phyloP scores from a whole-genome alignment of 1,140 invertebrate species.

The Anthonomus grandis region DNA sequence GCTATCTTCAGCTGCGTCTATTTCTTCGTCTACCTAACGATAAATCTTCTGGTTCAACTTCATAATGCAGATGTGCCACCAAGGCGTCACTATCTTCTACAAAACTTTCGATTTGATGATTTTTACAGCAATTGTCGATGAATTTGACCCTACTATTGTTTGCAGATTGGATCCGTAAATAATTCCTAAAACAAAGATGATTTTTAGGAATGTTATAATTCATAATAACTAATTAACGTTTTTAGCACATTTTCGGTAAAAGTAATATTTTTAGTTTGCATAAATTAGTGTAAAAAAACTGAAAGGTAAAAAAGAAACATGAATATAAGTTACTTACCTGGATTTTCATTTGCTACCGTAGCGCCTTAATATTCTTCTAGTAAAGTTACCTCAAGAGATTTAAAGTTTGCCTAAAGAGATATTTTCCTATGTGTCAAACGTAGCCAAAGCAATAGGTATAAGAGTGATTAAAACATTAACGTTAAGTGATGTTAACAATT shows the following conservation, averaged over 20 bases:
- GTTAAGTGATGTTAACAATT: no score
- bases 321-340: constrained; percentile 8
- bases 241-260: background rate
- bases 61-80: constrained; percentile 3
- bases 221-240: background rate
- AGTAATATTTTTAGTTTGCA: constrained; percentile 3
- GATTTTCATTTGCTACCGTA: no score
- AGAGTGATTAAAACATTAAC: no score
- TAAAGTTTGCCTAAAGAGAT: no score
- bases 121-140: constrained; percentile 3
- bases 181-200: constrained; percentile 5
- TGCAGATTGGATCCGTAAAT: constrained; percentile 14
- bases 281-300: background rate
- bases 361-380: no score
- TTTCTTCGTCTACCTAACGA: background rate
- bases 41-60: no score
- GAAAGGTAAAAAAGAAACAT: background rate
- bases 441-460: no score
- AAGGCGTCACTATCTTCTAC: constrained; percentile 19
- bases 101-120: constrained; percentile 10
- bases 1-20: constrained; percentile 12
- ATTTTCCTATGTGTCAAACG: no score
- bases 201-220: constrained; percentile 7
- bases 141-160: constrained; percentile 1
- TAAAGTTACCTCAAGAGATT: no score